Percentiles rank a stretch among this genome's conserved stretches.
phyloP scores from a whole-genome alignment of 2,113 vertebrate species.

The Ariopsis seemanni region DNA sequence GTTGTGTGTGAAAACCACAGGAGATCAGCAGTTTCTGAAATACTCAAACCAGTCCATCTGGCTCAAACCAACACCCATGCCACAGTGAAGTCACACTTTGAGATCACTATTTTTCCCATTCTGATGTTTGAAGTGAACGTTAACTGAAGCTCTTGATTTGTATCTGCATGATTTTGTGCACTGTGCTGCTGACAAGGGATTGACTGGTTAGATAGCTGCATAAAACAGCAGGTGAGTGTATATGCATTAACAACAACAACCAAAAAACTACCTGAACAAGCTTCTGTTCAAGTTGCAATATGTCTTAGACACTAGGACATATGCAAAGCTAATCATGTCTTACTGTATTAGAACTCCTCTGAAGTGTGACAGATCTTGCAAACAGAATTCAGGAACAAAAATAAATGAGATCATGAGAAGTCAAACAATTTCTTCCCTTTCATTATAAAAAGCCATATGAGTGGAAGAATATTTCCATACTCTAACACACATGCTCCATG shows the following conservation, averaged over 20 bases:
- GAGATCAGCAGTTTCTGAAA: too few relatives aligned
- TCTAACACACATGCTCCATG: not conserved
- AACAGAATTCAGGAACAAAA: not conserved
- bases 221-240: too few relatives aligned
- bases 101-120: too few relatives aligned
- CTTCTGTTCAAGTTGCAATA: not conserved
- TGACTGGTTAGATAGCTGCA: too few relatives aligned
- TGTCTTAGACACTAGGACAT: not conserved
- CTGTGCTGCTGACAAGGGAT: too few relatives aligned
- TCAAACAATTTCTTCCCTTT: not conserved
- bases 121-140: too few relatives aligned
- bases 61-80: too few relatives aligned
- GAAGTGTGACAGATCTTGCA: not conserved
- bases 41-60: too few relatives aligned
- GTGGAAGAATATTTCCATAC: not conserved
- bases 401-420: not conserved
- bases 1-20: too few relatives aligned
- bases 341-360: not conserved
- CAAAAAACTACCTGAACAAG: not conserved
- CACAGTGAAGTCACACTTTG: too few relatives aligned
- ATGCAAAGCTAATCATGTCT: not conserved
- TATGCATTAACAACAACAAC: not conserved
- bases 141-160: too few relatives aligned
- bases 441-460: not conserved
- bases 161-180: too few relatives aligned